Conservation (phyloP, 2,797 vertebrate species). For the Chaetophractus vellerosus region DNA sequence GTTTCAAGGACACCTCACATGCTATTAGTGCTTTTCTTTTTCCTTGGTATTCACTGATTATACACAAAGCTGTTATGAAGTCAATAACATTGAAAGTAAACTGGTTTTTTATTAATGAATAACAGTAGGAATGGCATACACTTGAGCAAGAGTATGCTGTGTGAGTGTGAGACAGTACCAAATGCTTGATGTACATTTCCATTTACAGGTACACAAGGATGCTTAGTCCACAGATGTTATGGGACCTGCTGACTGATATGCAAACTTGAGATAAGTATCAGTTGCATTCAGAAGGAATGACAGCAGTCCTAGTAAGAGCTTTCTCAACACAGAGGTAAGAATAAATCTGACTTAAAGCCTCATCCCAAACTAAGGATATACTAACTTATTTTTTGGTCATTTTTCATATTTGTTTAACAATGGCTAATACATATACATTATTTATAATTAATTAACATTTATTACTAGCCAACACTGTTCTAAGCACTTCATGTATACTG, state of each 20-base stretch:
- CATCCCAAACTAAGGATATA: slow-evolving; percentile 35
- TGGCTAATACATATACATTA: background rate
- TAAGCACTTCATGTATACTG: background rate
- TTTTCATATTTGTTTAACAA: slow-evolving; percentile 35
- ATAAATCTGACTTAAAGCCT: slow-evolving; percentile 11
- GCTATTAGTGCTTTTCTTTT: background rate
- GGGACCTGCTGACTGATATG: background rate
- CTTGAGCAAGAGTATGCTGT: background rate
- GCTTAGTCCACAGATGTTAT: background rate
- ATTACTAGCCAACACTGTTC: background rate
- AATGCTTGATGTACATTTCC: background rate
- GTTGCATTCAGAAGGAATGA: background rate
- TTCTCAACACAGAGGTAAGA: slow-evolving; percentile 3
- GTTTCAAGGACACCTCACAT: slow-evolving; percentile 36
- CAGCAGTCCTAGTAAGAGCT: background rate
- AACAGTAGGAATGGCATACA: background rate
- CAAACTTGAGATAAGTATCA: background rate
- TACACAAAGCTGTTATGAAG: background rate
- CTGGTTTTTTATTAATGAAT: slow-evolving; percentile 13
- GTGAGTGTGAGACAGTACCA: background rate
- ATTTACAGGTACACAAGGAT: background rate
- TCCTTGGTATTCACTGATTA: slow-evolving; percentile 22
- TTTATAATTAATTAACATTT: background rate
- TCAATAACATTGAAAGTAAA: slow-evolving; percentile 40
- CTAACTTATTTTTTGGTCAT: background rate